Percentiles rank a stretch among this genome's conserved stretches.
Evolutionary conservation across 2,888 invertebrate species (phyloP).

Genomic region (Venusia cambrica): DNA sequence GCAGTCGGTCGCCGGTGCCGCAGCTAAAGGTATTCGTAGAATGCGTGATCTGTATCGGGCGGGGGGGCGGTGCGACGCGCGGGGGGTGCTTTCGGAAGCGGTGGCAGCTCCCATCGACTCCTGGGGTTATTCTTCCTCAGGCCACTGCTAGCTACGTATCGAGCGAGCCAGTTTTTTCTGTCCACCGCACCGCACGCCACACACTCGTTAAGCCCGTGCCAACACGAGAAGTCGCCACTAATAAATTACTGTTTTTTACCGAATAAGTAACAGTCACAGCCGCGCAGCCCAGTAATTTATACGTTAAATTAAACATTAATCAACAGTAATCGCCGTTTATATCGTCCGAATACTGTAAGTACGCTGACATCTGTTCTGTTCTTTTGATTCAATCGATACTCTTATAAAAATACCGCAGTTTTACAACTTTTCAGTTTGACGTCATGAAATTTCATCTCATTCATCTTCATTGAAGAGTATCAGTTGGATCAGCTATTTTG

Average conservation of each 20-base stretch:
- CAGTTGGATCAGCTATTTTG: conserved; percentile 22
- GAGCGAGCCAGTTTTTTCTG: conserved; percentile 83
- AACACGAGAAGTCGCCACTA: conserved; percentile 84
- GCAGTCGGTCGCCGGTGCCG: conserved; percentile 65
- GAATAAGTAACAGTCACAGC: conserved; percentile 78
- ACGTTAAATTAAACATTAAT: conserved; percentile 78
- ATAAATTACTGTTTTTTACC: conserved; percentile 82
- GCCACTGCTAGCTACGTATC: conserved; percentile 80
- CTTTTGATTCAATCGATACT: conserved; percentile 55
- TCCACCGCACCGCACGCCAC: conserved; percentile 81
- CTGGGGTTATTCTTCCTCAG: conserved; percentile 82
- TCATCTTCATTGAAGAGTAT: conserved; percentile 18
- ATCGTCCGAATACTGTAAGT: conserved; percentile 76
- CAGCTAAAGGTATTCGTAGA: conserved; percentile 78
- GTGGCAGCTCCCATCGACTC: conserved; percentile 81
- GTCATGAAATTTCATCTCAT: too few species aligned
- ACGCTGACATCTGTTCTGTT: conserved; percentile 56
- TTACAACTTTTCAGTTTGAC: neutral
- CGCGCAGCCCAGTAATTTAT: conserved; percentile 76
- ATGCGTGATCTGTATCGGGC: conserved; percentile 81
- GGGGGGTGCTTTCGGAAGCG: conserved; percentile 78
- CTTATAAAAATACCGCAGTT: conserved; percentile 43
- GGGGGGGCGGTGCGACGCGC: conserved; percentile 66
- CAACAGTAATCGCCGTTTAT: conserved; percentile 70
- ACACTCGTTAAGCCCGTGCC: conserved; percentile 83